These are phyloP conservation scores for Drosophila hydei DNA, from an alignment of 1,140 invertebrate species.

Conservation along the genomic window DNA sequence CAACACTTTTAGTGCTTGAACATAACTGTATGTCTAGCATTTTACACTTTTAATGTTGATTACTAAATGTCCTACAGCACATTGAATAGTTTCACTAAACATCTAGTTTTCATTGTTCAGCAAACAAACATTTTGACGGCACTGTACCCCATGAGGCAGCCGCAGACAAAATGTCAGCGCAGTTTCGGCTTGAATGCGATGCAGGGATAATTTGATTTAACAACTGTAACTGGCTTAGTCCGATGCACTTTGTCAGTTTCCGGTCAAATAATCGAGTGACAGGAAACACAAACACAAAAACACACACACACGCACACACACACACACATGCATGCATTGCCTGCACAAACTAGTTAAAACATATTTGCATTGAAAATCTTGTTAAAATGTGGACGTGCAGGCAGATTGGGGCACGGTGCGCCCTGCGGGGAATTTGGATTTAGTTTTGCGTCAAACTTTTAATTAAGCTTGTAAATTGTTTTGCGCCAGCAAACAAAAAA, in stretches of 20 bases:
- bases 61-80: no score
- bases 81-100: neutral
- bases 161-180: conserved; percentile 4
- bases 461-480: conserved; percentile 77
- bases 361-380: conserved; percentile 60
- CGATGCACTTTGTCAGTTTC: conserved; percentile 36
- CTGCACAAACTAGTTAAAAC: conserved; percentile 69
- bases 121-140: conserved; percentile 1
- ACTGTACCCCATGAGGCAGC: conserved; percentile 7
- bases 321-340: conserved; percentile 16
- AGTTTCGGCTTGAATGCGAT: conserved; percentile 21
- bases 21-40: no score
- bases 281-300: neutral
- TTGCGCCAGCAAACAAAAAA: conserved; percentile 28
- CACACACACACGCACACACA: conserved; percentile 14
- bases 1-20: neutral
- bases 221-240: conserved; percentile 54
- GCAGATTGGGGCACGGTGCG: neutral
- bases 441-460: conserved; percentile 66
- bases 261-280: conserved; percentile 32
- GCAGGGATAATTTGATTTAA: conserved; percentile 52
- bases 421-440: conserved; percentile 22
- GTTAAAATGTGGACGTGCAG: conserved; percentile 15
- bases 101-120: neutral
- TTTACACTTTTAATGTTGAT: no score